A percentile compares a stretch with the other conserved stretches of the same genome.
Conservation (phyloP, 2,888 invertebrate genomes). For the Xylophagus ater region DNA sequence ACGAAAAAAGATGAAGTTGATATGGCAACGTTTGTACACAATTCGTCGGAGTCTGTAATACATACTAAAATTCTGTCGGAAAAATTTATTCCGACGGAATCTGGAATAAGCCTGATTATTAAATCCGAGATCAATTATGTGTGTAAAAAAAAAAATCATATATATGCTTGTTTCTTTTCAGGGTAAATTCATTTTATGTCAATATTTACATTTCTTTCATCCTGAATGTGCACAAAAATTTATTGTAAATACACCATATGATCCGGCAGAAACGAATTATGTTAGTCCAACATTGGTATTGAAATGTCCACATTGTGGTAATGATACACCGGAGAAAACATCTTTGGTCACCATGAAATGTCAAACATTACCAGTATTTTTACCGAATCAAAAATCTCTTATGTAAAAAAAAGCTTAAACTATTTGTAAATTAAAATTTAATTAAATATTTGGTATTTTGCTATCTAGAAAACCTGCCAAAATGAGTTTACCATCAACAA, state of each 20-base stretch:
- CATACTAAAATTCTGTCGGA: too few species aligned
- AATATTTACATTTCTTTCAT: constrained; percentile 70
- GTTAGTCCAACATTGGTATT: constrained; percentile 33
- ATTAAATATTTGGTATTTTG: constrained; percentile 1
- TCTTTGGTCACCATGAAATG: constrained; percentile 53
- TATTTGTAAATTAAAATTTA: neutral
- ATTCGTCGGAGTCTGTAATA: too few species aligned
- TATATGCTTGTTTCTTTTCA: too few species aligned
- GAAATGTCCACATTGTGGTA: constrained; percentile 64
- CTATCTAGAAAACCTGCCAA: constrained; percentile 43
- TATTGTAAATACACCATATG: constrained; percentile 34
- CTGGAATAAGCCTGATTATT: too few species aligned
- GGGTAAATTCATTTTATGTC: constrained; percentile 77
- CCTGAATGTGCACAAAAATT: constrained; percentile 55
- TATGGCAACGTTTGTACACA: too few species aligned
- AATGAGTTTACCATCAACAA: constrained; percentile 32
- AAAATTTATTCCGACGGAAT: too few species aligned
- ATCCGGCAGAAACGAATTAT: constrained; percentile 38
- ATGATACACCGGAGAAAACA: constrained; percentile 42
- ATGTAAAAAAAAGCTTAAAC: too few species aligned
- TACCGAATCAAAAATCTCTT: constrained; percentile 42
- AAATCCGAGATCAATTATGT: too few species aligned
- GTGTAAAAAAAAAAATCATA: too few species aligned
- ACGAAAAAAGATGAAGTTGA: too few species aligned
- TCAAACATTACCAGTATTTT: constrained; percentile 49